Evolutionary conservation across 1,140 invertebrate genomes (phyloP), one percentile per base, ranked within the genome.

Genomic region (Mercenaria mercenaria): DNA sequence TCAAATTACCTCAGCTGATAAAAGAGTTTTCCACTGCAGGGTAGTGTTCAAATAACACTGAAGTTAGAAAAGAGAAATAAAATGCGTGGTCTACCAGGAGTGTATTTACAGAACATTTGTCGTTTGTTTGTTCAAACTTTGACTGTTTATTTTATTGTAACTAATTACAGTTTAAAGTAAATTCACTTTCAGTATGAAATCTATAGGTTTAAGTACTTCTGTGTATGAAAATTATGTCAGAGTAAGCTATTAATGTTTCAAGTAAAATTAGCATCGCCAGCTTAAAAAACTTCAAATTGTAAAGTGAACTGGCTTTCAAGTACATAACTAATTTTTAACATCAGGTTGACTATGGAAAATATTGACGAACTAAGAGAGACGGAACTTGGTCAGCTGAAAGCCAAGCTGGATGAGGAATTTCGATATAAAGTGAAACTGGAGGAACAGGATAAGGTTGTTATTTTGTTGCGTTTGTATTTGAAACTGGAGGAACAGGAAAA

Each of bases 351-450:
- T 11, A 56, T 81, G 29, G 50, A 81, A 39, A 32, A 85, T 29
- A 87, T 87, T 0, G 69, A 87, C 23, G 32, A 56, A 6, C n/a
- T 18, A 34, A 52, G 67, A 39, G 50, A 52, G 11, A 50, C 67
- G 8, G 64, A 47, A 47, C 43, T 52, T 32, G 84, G 72, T 0
- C 69, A 52, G 20, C 29, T 76, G 11, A 87, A 87, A 29, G 43
- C 84, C 26, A 26, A 77, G 18, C 8, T n/a, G 23, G 84, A 87
- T 50, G 72, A 87, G 0, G 84, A 87, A 56, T 87, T 87, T 34
- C 84, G 59, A 18, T 29, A 26, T 0, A 87, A 61, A 29, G 50
- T 87, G 34, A 69, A 69, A n/a, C 43, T 69, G 29, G 74, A 87
- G 32, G 84, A 87, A 34, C 61, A 87, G 37, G 84, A 87, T 87